A percentile compares a stretch with the other conserved stretches of the same genome.
phyloP scores from a whole-genome alignment of 2,113 vertebrate genomes.

The Tricholaema leucomelas region DNA sequence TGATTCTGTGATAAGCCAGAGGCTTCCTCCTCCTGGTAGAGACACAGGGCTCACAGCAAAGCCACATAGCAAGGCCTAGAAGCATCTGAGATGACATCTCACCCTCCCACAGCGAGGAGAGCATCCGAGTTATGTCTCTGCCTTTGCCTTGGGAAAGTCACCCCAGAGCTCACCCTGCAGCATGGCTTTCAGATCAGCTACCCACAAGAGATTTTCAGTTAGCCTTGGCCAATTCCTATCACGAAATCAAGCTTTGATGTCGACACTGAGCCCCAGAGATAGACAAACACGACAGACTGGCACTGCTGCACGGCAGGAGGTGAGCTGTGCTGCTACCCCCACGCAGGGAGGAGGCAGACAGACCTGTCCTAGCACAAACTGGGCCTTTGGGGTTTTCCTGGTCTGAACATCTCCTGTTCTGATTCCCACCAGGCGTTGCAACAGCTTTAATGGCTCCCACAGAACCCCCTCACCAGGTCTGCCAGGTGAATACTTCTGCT shows the following conservation, averaged over 20 bases:
- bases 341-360: neutral
- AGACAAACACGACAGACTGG: neutral
- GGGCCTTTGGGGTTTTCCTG: neutral
- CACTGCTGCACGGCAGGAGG: neutral
- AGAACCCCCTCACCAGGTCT: neutral
- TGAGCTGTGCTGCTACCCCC: neutral
- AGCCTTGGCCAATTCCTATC: neutral
- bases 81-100: neutral
- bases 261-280: neutral
- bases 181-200: neutral
- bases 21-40: neutral
- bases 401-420: neutral
- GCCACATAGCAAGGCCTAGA: neutral
- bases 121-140: neutral
- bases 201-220: neutral
- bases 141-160: neutral
- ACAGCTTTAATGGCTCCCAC: neutral
- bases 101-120: neutral
- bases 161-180: neutral
- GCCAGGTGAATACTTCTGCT: neutral
- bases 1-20: too few relatives aligned
- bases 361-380: fast-evolving
- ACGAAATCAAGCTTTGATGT: neutral
- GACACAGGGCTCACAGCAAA: neutral
- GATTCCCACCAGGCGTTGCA: neutral